Evolutionary conservation across 2,113 vertebrate species (phyloP).

Genomic region (Thryonomys swinderianus): DNA sequence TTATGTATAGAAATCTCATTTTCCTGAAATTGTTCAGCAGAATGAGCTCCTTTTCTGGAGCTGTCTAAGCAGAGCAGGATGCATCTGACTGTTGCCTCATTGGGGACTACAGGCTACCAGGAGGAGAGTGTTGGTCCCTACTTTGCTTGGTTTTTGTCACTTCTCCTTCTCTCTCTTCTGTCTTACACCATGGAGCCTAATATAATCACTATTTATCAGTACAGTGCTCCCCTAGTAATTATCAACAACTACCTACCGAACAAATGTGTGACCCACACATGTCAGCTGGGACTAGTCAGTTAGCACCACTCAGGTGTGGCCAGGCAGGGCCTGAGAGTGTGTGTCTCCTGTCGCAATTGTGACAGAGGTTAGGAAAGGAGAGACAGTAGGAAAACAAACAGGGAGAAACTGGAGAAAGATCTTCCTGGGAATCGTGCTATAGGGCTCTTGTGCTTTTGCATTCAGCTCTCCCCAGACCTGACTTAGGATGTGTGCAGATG

Average conservation of each 20-base stretch:
- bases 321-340: background rate
- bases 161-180: background rate
- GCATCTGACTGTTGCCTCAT: background rate
- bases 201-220: background rate
- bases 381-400: background rate
- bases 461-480: background rate
- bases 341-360: background rate
- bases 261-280: background rate
- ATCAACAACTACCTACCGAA: background rate
- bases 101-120: background rate
- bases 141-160: background rate
- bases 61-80: background rate
- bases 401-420: background rate
- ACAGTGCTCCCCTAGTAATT: background rate
- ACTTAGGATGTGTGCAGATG: background rate
- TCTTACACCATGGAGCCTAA: background rate
- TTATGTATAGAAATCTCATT: background rate
- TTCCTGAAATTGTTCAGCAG: background rate
- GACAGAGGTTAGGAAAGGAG: background rate
- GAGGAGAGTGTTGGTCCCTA: background rate
- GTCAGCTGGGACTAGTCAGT: constrained; percentile 66
- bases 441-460: background rate
- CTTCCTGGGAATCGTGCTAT: background rate
- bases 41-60: background rate
- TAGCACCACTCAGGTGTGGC: constrained; percentile 25